Base-by-base conservation (phyloP, 2,888 invertebrate genomes). In the Euproctis similis region DNA sequence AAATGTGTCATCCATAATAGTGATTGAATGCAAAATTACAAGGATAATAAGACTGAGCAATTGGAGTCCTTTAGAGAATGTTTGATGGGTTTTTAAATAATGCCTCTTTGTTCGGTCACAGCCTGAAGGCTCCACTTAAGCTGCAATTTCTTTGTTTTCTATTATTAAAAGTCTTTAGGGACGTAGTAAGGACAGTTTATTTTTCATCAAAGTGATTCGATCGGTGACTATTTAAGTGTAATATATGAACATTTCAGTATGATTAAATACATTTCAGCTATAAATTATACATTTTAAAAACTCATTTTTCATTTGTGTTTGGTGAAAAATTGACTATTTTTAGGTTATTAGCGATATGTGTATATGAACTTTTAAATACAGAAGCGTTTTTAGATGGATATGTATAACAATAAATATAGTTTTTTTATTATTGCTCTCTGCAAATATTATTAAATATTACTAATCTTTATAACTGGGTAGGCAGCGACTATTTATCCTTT, bases 41-140 rank as follows among this genome's bases (percentile, higher is more conserved):
- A 35, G 41, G 38, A 36, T 38, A 48, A 37, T 28, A 30, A 19
- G 3, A 26, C 19, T 13, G 22, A 25, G 35, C 42, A 35, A 42
- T 49, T 30, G 30, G 19, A 29, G 19, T 45, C 44, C 31, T 31
- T 41, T 21, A 24, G 39, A 39, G 42, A 36, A 21, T 26, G 28
- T 37, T 47, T 42, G 36, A 45, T 46, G 30, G 42, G 33, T 45
- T 38, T 44, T 47, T 45, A 42, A 49, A 42, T 26, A 39, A 25
- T 12, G 23, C 27, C 19, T 25, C 36, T 46, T 49, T 46, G 42
- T 37, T 8, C 19, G 10, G 11, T 11, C 8, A 22, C 13, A 10
- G 28, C 7, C 8, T 28, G 22, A 28, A 23, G 13, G 12, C 19
- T 21, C 23, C 8, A 24, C 19, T 27, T 27, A 24, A 13, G 22